Evolutionary conservation across 2,797 vertebrate species (phyloP), one percentile per base, ranked within the genome.

Genomic region (Distichodus sexfasciatus): DNA sequence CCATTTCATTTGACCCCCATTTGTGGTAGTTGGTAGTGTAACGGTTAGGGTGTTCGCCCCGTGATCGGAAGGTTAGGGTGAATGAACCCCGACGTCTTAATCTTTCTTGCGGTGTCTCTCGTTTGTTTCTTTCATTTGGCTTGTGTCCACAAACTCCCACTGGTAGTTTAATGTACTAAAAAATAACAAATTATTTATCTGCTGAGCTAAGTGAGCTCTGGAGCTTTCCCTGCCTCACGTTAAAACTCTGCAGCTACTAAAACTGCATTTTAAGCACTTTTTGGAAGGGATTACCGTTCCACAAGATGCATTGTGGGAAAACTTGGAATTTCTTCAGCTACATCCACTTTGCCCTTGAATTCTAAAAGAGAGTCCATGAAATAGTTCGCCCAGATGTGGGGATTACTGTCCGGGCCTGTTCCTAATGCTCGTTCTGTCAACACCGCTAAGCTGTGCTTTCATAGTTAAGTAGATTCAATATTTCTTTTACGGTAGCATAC

Each of bases 181-280:
- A n/a, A n/a, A n/a, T n/a, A n/a, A 17, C 15, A 17, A 5, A 41
- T 10, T 0, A 17, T 10, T 47, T 8, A 4, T 47, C 53, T 12
- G 21, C 6, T 55, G 17, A 4, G 6, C 15, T 31, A 5, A 19
- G 17, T 12, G 17, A 11, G 7, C 17, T 3, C 9, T 36, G 10
- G 4, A 24, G 21, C 26, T 38, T 12, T 14, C 5, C 6, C 26
- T 40, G 21, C 14, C 35, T 24, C n/a, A 2, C 35, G 26, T 58
- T n/a, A 24, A 58, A 58, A 40, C 24, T 40, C 54, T 14, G 12
- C 38, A 4, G 6, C 19, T 40, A 11, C 19, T 19, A 58, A 58
- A 40, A 58, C 54, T 58, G 35, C 54, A 58, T 14, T n/a, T n/a
- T 58, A 26, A 58, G 54, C 54, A 58, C 6, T 58, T 40, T 57